Evolutionary conservation across 2,888 invertebrate species (phyloP).

Genomic region (Shargacucullia verbasci): DNA sequence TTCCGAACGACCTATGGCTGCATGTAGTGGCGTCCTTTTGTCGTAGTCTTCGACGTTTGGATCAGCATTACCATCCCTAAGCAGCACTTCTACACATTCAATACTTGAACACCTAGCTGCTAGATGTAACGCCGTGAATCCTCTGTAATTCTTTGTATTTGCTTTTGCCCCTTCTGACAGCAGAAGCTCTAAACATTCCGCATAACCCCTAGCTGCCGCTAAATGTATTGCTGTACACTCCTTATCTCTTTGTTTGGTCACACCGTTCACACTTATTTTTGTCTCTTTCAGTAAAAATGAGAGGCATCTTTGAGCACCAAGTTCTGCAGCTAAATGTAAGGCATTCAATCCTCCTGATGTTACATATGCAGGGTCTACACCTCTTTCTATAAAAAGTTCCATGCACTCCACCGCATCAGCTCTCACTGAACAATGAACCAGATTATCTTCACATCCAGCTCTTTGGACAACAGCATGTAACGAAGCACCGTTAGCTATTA

Average conservation of each 20-base stretch:
- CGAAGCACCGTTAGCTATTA: slow-evolving; percentile 92
- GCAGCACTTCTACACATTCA: slow-evolving; percentile 93
- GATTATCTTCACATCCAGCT: slow-evolving; percentile 92
- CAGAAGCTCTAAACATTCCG: slow-evolving; percentile 94
- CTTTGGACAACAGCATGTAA: slow-evolving; percentile 92
- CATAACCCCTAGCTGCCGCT: slow-evolving; percentile 96
- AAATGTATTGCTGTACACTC: slow-evolving; percentile 94
- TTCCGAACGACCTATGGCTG: slow-evolving; percentile 93
- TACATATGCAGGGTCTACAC: slow-evolving; percentile 92
- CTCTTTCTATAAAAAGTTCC: slow-evolving; percentile 92
- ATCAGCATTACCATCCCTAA: slow-evolving; percentile 93
- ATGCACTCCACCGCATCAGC: slow-evolving; percentile 94
- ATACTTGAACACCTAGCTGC: slow-evolving; percentile 94
- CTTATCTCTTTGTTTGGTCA: slow-evolving; percentile 92
- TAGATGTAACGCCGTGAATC: slow-evolving; percentile 96
- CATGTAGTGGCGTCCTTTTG: slow-evolving; percentile 94
- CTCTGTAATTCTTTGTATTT: slow-evolving; percentile 92
- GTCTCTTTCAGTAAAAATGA: slow-evolving; percentile 93
- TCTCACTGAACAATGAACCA: slow-evolving; percentile 95
- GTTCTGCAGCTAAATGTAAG: slow-evolving; percentile 94
- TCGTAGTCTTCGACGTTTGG: slow-evolving; percentile 94
- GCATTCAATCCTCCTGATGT: slow-evolving; percentile 94
- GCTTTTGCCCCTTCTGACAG: slow-evolving; percentile 93
- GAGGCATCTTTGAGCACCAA: slow-evolving; percentile 92
- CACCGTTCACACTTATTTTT: slow-evolving; percentile 91